Percentiles rank a stretch among this genome's conserved stretches.
Conservation (phyloP, 2,888 invertebrate genomes). For the Aspidiotus destructor region DNA sequence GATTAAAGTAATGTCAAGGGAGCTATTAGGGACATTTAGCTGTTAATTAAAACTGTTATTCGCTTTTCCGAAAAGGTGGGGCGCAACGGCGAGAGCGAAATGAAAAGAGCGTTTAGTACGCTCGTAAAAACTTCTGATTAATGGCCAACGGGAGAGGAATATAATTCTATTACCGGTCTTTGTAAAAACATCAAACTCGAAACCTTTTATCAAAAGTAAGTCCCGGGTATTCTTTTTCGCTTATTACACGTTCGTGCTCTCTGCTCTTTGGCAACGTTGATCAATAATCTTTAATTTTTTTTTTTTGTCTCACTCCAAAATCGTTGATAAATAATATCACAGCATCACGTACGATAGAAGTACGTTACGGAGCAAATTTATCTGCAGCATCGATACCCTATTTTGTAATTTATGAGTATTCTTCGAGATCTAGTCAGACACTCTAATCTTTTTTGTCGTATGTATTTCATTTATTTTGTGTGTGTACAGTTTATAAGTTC, state of each 20-base stretch:
- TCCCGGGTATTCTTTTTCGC: conserved; percentile 23
- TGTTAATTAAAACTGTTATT: conserved; percentile 39
- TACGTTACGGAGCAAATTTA: no score
- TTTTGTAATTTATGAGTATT: no score
- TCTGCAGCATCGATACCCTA: no score
- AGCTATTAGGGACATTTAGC: conserved; percentile 39
- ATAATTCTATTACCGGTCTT: conserved; percentile 33
- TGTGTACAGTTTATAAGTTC: no score
- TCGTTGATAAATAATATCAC: not conserved
- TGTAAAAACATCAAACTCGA: conserved; percentile 31
- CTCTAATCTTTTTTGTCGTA: no score
- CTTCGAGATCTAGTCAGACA: no score
- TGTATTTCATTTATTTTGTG: no score
- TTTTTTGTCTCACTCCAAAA: not conserved
- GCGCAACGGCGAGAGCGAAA: conserved; percentile 20
- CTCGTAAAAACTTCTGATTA: conserved; percentile 38
- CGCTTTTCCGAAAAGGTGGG: conserved; percentile 30
- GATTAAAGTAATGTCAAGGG: conserved; percentile 39
- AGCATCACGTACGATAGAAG: not conserved
- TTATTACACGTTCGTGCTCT: conserved; percentile 17
- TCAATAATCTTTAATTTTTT: conserved; percentile 1
- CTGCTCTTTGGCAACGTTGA: conserved; percentile 12
- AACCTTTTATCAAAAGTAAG: conserved; percentile 29
- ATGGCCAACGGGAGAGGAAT: conserved; percentile 37
- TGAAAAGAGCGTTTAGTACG: conserved; percentile 32